Base-by-base conservation (phyloP, 2,113 vertebrate genomes). In the Alligator sinensis region DNA sequence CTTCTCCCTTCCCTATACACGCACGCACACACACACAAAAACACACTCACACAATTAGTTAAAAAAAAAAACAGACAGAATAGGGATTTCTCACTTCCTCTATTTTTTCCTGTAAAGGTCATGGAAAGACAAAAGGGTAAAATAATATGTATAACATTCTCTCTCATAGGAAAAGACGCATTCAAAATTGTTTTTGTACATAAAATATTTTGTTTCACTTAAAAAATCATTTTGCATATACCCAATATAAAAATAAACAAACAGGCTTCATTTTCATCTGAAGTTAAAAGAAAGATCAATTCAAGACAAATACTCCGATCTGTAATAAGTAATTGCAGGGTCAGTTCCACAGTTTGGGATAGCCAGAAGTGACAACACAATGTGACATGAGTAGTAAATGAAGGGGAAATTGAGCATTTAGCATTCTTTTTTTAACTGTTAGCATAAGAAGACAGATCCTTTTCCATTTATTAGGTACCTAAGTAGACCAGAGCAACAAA, bases 261-360 rank as follows among this genome's bases (percentile, higher is more conserved):
- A 47, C 47, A 60, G 15, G 79, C 22, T 92, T 77, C 2, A 63
- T 92, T 84, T 91, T 84, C 76, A 82, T 85, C 68, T 87, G n/a
- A 80, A 88, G 95, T 77, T 63, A 60, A 9, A 77, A 77, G 58
- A 58, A 22, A 21, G 14, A 11, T 27, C 22, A 25, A 7, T 54
- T 59, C 19, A 60, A 78, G 14, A 78, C 22, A 78, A 60, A 21
- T 22, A 78, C 68, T 21, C 4, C 4, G 90, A 85, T 25, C 90
- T 90, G 77, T 27, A 5, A 70, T 6, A 89, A 61, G 30, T 85
- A 16, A 63, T 24, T 79, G 84, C 79, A 90, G 77, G 70, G 83
- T 61, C 63, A 94, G 74, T 94, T 83, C 89, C 86, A 88, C 93
- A 80, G 92, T 86, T 80, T 95, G 77, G 85, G 11, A 12, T 54